These are phyloP conservation scores for Puntigrus tetrazona DNA, from an alignment of 2,113 vertebrate species.

Conservation along the genomic window DNA sequence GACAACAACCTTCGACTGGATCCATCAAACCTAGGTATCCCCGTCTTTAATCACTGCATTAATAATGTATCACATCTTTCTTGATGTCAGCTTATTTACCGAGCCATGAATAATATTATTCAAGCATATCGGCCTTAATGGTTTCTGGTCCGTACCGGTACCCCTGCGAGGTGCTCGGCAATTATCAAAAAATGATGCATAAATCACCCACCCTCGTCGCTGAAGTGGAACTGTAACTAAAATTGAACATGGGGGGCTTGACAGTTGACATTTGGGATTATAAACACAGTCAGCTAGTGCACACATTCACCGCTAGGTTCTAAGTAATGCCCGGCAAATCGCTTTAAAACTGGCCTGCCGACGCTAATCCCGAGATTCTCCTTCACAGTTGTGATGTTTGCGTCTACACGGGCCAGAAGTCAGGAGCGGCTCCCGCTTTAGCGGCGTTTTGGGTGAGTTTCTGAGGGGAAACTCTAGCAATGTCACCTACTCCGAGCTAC, in stretches of 20 bases:
- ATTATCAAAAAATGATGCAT: conserved; percentile 76
- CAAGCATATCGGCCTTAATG: conserved; percentile 60
- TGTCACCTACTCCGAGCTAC: conserved; percentile 21
- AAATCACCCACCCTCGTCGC: conserved; percentile 63
- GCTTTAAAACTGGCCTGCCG: neutral
- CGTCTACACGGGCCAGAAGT: conserved; percentile 9
- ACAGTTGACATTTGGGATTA: conserved; percentile 76
- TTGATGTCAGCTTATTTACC: conserved; percentile 66
- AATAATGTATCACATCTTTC: conserved; percentile 64
- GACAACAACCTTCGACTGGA: conserved; percentile 61
- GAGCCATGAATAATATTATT: conserved; percentile 64
- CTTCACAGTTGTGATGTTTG: conserved; percentile 15
- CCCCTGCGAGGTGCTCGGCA: conserved; percentile 56
- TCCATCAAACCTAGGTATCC: conserved; percentile 61
- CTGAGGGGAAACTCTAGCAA: neutral
- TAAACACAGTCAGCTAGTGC: conserved; percentile 34
- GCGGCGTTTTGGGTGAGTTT: neutral
- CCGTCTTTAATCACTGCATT: conserved; percentile 58
- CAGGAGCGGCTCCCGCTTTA: conserved; percentile 21
- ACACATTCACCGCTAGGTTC: neutral
- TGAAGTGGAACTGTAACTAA: conserved; percentile 50
- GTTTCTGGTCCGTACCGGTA: conserved; percentile 60
- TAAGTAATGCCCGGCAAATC: conserved; percentile 55
- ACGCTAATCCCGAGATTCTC: neutral
- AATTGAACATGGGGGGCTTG: conserved; percentile 70